Evolutionary conservation across 2,797 vertebrate species (phyloP), one percentile per base, ranked within the genome.

Genomic region (Propithecus perrieri): DNA sequence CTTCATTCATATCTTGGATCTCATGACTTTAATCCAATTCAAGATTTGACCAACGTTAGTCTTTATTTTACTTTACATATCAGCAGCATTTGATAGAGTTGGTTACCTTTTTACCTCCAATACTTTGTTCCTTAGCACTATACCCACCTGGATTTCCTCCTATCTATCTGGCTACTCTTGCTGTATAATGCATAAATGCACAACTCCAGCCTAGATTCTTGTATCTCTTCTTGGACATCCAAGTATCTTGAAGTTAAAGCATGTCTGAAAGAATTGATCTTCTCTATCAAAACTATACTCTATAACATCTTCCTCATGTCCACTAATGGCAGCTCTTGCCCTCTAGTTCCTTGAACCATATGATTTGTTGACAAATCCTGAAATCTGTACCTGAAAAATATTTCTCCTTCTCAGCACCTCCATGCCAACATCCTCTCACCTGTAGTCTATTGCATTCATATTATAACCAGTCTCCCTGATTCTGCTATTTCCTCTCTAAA

Each of bases 121-220:
- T 69, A 12, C n/a, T 9, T 26, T 6, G 11, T 59, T 5, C 2
- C 28, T 88, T 24, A 20, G 20, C 33, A 48, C 26, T 65, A 7
- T 3, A 48, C 4, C 7, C 14, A 3, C 33, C 18, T n/a, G 5
- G 4, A 17, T 17, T 76, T 20, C 12, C 50, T 46, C 2, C 1
- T 33, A 3, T 33, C 11, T 72, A 10, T 63, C 15, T 63, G 28
- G 30, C 15, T 46, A 28, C 7, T 22, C 43, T 8, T 57, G 55
- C 30, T 83, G 57, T 26, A 76, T 76, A 30, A n/a, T 50, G 24
- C 13, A 35, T 26, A 69, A 72, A 74, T 67, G 5, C 17, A 33
- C 30, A 41, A 20, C 5, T 41, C 28, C 46, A 22, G 1, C 0
- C 14, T 65, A 17, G 4, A 53, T 55, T 83, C 50, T 74, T 65